Evolutionary conservation across 2,113 vertebrate genomes (phyloP).

Genomic region (Oryzias melastigma): DNA sequence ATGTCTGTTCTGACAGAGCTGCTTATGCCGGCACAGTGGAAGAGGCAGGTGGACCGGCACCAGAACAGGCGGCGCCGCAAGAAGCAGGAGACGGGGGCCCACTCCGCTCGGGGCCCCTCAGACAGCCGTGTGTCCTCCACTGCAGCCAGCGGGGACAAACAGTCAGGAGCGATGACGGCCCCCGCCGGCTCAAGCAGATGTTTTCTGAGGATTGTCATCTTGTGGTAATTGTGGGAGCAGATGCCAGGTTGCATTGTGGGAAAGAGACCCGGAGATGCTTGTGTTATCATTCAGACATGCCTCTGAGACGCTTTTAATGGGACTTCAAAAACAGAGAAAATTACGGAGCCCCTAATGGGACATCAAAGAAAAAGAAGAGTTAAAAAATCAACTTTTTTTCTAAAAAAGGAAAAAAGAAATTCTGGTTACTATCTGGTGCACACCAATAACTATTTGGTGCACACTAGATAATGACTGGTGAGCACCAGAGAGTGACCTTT

Average conservation of each 20-base stretch:
- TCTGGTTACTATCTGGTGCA: no score
- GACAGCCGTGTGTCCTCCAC: slow-evolving; percentile 57
- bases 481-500: no score
- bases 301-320: slow-evolving; percentile 26
- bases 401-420: no score
- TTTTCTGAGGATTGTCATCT: slow-evolving; percentile 75
- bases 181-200: slow-evolving; percentile 72
- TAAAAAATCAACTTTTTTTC: no score
- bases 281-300: slow-evolving; percentile 36
- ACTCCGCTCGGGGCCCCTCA: slow-evolving; percentile 22
- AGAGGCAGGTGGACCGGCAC: slow-evolving; percentile 58
- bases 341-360: no score
- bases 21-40: slow-evolving; percentile 49
- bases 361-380: no score
- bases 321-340: no score
- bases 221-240: slow-evolving; percentile 65
- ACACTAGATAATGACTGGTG: no score
- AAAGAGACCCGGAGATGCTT: slow-evolving; percentile 50
- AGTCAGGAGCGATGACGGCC: slow-evolving; percentile 55
- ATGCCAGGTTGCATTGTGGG: slow-evolving; percentile 66
- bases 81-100: slow-evolving; percentile 41
- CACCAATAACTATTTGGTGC: no score
- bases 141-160: slow-evolving; percentile 64
- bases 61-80: slow-evolving; percentile 27
- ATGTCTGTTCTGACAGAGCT: slow-evolving; percentile 64